Base-by-base conservation (phyloP, 30 jellyfish, hydroid and myxozoan species). In the Aurelia sp. region DNA sequence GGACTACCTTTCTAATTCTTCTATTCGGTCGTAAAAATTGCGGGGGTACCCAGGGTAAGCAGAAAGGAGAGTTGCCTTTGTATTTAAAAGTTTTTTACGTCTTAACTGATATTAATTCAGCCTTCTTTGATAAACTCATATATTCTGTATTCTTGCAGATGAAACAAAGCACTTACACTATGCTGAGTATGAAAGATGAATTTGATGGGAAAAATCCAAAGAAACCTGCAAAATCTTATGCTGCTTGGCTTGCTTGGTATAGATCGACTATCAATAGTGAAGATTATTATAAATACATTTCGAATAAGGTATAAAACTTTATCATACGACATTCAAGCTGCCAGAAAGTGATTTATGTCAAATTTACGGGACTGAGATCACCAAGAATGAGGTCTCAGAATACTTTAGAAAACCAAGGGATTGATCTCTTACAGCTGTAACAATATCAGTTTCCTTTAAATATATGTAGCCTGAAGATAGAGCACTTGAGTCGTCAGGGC, bases 221-320 rank as follows among this genome's bases (percentile, higher is more conserved):
- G 53, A 82, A 92, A 35, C 82, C 88, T 10, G 59, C 81, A 13
- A 86, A 92, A 31, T 65, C 91, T 11, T 92, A 86, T 37, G 74
- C 97, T 13, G 85, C 98, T 2, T 92, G 98, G 98, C 66, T 92
- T 33, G 92, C 98, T 3, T 92, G 97, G 98, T 92, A 92, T 87
- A 81, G 92, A 69, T 75, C 96, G 13, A 87, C 97, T 11, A 70
- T 92, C 13, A 82, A 76, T 81, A 50, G 86, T 22, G 98, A 92
- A 20, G 98, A 92, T 82, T 92, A 73, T 65, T 65, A 41, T 58
- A 92, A 92, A 78, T 92, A 67, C 64, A 35, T 92, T 21, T 78
- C 91, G 23, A 27, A 75, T 17, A 73, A 85, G 92, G 97, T 91
- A 35, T 4, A 69, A 11, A 0, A 61, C 66, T 10, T 18, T 17